Evolutionary conservation across 2,888 invertebrate genomes (phyloP).

Genomic region (Meteorus colon): DNA sequence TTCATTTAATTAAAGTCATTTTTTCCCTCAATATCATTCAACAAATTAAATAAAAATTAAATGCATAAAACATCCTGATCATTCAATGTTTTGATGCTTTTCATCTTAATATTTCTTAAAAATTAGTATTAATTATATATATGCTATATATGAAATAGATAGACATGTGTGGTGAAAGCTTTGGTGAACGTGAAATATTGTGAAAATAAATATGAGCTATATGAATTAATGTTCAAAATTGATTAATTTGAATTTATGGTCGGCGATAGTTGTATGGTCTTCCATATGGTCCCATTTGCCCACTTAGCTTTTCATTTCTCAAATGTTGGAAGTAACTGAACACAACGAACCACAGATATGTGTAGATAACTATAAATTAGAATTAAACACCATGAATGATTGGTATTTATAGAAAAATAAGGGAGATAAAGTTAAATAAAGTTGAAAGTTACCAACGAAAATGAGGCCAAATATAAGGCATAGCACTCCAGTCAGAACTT

Average conservation of each 20-base stretch:
- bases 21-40: background rate
- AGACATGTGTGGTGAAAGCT: conserved; percentile 19
- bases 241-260: conserved; percentile 57
- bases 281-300: conserved; percentile 68
- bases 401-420: background rate
- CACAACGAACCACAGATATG: conserved; percentile 89
- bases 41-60: conserved; percentile 1
- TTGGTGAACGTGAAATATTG: conserved; percentile 17
- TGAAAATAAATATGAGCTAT: background rate
- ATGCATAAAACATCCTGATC: background rate
- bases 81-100: background rate
- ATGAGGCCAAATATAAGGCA: conserved; percentile 80
- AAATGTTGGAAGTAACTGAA: conserved; percentile 87
- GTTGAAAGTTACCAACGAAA: conserved; percentile 76
- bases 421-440: background rate
- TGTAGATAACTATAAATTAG: conserved; percentile 80
- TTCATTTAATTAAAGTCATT: background rate
- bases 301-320: conserved; percentile 69
- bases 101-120: background rate
- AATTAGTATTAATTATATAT: background rate
- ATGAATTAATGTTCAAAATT: background rate
- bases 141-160: background rate
- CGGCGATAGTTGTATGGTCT: conserved; percentile 69
- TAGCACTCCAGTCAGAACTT: conserved; percentile 76
- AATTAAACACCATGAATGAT: background rate